phyloP scores from a whole-genome alignment of 2,797 vertebrate genomes.

The Fundulus diaphanus region DNA sequence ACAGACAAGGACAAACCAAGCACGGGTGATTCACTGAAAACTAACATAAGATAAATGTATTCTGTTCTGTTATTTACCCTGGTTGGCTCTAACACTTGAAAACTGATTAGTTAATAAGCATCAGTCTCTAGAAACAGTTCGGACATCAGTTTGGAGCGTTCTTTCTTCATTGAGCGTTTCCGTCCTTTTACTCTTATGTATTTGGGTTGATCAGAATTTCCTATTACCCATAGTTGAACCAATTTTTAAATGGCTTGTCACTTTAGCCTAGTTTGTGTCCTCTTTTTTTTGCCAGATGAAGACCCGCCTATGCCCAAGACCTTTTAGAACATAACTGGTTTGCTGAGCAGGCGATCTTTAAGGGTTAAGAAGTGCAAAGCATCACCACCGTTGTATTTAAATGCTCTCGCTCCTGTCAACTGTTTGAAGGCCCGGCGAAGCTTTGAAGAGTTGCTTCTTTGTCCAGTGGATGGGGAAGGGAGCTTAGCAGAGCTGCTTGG shows the following conservation, averaged over 20 bases:
- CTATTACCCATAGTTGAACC: background rate
- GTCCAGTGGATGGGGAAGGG: conserved; percentile 56
- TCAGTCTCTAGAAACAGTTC: too few species aligned
- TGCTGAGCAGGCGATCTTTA: conserved; percentile 49
- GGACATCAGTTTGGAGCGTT: too few species aligned
- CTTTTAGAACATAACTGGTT: too few species aligned
- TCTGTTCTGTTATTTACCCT: too few species aligned
- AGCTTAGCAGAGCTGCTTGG: conserved; percentile 79
- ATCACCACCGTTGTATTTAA: conserved; percentile 76
- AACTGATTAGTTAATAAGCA: too few species aligned
- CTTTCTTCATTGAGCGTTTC: too few species aligned
- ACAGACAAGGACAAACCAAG: background rate
- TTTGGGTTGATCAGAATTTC: background rate
- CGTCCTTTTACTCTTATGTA: too few species aligned
- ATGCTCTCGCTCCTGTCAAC: conserved; percentile 69
- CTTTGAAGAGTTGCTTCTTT: conserved; percentile 80
- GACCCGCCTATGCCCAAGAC: too few species aligned
- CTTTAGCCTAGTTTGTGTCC: background rate
- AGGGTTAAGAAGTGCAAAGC: conserved; percentile 66
- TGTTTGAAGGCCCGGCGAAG: conserved; percentile 70
- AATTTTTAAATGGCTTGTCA: background rate
- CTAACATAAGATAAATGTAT: too few species aligned
- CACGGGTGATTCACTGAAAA: background rate
- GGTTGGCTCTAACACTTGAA: too few species aligned
- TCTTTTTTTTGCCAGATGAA: too few species aligned